Conservation (phyloP, 2,113 vertebrate species). For the Dasyornis broadbenti region DNA sequence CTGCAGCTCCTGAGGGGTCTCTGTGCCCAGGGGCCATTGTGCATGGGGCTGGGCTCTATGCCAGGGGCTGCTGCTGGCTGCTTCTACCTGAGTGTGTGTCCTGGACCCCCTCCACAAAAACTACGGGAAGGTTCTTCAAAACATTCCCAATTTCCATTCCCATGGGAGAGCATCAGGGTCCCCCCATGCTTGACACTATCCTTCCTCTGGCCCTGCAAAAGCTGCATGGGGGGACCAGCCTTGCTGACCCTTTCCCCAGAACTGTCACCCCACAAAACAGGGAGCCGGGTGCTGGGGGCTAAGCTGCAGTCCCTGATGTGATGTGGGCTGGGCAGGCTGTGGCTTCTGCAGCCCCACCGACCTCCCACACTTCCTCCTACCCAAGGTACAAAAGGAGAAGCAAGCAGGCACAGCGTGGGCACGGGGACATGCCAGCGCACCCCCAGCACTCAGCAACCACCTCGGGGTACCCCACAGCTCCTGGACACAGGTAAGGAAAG, state of each 20-base stretch:
- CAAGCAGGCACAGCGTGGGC: background rate
- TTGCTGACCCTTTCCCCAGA: background rate
- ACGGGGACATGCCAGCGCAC: fast-evolving
- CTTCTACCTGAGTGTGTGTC: background rate
- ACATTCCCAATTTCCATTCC: background rate
- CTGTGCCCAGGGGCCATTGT: background rate
- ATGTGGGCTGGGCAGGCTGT: fast-evolving
- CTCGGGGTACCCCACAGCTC: background rate
- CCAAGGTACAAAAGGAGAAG: conserved; percentile 50
- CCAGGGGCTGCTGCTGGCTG: background rate
- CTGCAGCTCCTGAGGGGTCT: background rate
- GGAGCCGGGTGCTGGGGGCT: fast-evolving
- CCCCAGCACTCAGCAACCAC: fast-evolving
- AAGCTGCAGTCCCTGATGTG: background rate
- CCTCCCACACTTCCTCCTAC: conserved; percentile 22
- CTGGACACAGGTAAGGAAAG: conserved; percentile 24
- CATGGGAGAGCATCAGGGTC: background rate
- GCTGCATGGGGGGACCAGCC: background rate
- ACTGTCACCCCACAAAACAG: background rate
- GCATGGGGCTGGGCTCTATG: background rate
- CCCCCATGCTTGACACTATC: background rate
- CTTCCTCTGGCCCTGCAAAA: background rate
- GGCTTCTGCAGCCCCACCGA: background rate
- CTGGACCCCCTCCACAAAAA: background rate
- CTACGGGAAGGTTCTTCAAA: background rate